Evolutionary conservation across 2,888 invertebrate species (phyloP).

Genomic region (Eupithecia tripunctaria): DNA sequence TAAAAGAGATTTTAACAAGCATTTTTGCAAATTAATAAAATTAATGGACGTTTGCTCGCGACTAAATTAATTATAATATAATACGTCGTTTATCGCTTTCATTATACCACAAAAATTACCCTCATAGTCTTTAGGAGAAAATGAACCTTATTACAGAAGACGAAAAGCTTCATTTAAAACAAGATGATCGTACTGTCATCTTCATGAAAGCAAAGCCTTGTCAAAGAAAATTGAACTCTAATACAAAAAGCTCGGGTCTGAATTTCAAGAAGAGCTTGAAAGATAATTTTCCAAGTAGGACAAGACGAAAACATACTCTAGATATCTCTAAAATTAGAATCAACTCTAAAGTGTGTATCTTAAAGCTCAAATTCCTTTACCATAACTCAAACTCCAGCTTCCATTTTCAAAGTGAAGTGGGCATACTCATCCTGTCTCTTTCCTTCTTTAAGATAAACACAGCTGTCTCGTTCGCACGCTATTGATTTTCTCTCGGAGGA

Average conservation of each 20-base stretch:
- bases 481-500: slow-evolving; percentile 46
- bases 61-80: slow-evolving; percentile 7
- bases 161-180: background rate
- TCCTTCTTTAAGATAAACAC: slow-evolving; percentile 34
- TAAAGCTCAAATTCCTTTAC: slow-evolving; percentile 14
- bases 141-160: background rate
- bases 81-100: background rate
- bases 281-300: slow-evolving; percentile 21
- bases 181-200: background rate
- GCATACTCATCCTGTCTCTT: slow-evolving; percentile 23
- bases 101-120: background rate
- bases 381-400: slow-evolving; percentile 28
- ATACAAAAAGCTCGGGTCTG: background rate
- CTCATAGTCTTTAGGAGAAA: background rate
- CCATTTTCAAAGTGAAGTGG: slow-evolving; percentile 35
- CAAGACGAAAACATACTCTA: slow-evolving; percentile 22
- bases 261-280: background rate
- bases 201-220: background rate
- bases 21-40: background rate
- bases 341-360: background rate
- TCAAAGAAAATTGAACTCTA: slow-evolving; percentile 21
- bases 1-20: background rate
- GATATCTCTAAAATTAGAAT: slow-evolving; percentile 8
- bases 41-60: slow-evolving; percentile 1
- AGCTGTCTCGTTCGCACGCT: slow-evolving; percentile 39